Evolutionary conservation across 1,140 invertebrate genomes (phyloP).

Genomic region (Leptonema lineaticorne): DNA sequence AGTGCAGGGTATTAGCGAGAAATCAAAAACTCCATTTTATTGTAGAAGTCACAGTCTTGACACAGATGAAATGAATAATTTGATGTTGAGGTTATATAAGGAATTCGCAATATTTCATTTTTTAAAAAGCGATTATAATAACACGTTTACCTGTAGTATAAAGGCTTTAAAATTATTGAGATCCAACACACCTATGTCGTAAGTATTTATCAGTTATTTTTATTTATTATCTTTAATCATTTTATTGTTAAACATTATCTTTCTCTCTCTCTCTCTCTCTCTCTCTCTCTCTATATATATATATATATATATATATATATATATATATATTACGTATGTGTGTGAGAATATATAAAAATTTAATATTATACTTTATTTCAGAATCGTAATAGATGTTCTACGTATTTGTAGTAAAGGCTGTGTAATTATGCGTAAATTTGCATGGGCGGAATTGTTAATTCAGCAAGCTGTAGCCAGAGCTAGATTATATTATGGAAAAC

Average conservation of each 20-base stretch:
- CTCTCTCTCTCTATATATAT: too few species aligned
- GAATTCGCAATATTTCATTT: conserved; percentile 80
- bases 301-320: not conserved
- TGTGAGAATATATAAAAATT: not conserved
- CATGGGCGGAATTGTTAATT: conserved; percentile 76
- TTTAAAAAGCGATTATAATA: conserved; percentile 78
- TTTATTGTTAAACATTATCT: too few species aligned
- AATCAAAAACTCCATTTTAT: conserved; percentile 7
- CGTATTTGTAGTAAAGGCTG: conserved; percentile 83
- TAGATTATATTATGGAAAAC: conserved; percentile 64
- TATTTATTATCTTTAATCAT: not conserved
- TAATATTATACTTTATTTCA: conserved; percentile 40
- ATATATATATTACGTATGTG: not conserved
- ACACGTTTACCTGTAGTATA: conserved; percentile 72
- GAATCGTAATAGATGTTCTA: conserved; percentile 75
- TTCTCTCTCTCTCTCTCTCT: not conserved
- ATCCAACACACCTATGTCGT: conserved; percentile 59
- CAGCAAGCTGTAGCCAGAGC: conserved; percentile 77
- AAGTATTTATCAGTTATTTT: conserved; percentile 25
- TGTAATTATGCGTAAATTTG: conserved; percentile 82
- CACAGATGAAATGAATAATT: conserved; percentile 44
- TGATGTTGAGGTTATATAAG: conserved; percentile 70
- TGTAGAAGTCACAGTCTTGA: conserved; percentile 39
- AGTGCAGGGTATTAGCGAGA: conserved; percentile 16
- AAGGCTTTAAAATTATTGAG: conserved; percentile 69